A percentile compares a stretch with the other conserved stretches of the same genome.
Evolutionary conservation across 2,113 vertebrate species (phyloP).

Genomic region (Amblyopsis rosae): DNA sequence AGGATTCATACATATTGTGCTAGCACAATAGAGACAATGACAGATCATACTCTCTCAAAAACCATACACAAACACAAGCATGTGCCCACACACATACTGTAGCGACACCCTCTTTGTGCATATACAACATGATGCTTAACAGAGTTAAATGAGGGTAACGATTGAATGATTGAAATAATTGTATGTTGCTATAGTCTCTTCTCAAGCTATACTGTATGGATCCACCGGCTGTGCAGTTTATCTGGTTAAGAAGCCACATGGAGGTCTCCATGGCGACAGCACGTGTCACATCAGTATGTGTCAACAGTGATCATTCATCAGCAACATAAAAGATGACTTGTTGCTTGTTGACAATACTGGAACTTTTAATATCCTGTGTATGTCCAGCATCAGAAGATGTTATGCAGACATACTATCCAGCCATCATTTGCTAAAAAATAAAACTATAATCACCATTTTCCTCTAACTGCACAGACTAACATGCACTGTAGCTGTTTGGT

Average conservation of each 20-base stretch:
- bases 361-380: neutral
- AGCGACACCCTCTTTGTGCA: neutral
- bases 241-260: constrained; percentile 37
- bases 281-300: constrained; percentile 54
- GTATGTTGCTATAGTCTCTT: constrained; percentile 15
- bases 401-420: neutral
- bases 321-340: constrained; percentile 39
- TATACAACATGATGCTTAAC: constrained; percentile 16
- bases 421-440: neutral
- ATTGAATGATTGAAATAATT: constrained; percentile 36
- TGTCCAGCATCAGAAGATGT: too few species aligned
- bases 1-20: constrained; percentile 48
- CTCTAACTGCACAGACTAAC: too few species aligned
- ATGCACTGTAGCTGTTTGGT: too few species aligned
- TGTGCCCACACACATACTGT: neutral
- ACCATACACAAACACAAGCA: constrained; percentile 2
- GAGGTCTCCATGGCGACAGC: constrained; percentile 71
- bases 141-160: neutral
- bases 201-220: constrained; percentile 34
- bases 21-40: constrained; percentile 34
- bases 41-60: constrained; percentile 30
- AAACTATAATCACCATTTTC: too few species aligned
- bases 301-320: constrained; percentile 43
- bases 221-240: constrained; percentile 51
- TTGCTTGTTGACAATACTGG: constrained; percentile 11